A percentile compares a stretch with the other conserved stretches of the same genome.
phyloP scores from a whole-genome alignment of 92 coral and sea anemone species.

The Phenganax stokvisi region DNA sequence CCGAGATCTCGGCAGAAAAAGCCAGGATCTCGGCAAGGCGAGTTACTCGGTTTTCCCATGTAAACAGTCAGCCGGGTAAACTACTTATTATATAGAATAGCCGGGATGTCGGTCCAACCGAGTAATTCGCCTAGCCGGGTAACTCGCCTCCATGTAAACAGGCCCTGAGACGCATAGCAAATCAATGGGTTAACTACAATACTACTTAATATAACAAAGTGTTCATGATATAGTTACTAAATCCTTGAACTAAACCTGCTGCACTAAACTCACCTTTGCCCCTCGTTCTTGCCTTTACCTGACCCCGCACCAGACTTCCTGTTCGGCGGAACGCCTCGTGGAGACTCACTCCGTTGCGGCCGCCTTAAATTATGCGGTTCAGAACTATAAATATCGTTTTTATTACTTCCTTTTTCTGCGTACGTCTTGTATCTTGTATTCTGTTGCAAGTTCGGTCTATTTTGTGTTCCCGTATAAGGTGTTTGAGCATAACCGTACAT shows the following conservation, averaged over 20 bases:
- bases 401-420: constrained; percentile 18
- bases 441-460: constrained; percentile 22
- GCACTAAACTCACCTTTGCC: constrained; percentile 24
- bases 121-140: neutral
- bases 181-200: too few relatives aligned
- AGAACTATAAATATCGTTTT: constrained; percentile 29
- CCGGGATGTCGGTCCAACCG: too few relatives aligned
- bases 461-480: constrained; percentile 26
- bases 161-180: too few relatives aligned
- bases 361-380: constrained; percentile 19
- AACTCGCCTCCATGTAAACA: neutral
- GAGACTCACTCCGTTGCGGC: constrained; percentile 26
- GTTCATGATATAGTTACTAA: neutral
- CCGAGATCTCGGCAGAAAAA: too few relatives aligned
- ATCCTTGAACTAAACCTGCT: neutral
- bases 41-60: too few relatives aligned
- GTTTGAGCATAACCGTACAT: constrained; percentile 21
- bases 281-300: constrained; percentile 29
- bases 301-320: constrained; percentile 28
- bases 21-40: too few relatives aligned
- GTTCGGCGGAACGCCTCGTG: constrained; percentile 12
- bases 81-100: too few relatives aligned
- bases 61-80: too few relatives aligned
- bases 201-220: too few relatives aligned
- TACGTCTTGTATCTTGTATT: constrained; percentile 22